Conservation (phyloP, 2,113 vertebrate genomes). For the Noctilio leporinus region DNA sequence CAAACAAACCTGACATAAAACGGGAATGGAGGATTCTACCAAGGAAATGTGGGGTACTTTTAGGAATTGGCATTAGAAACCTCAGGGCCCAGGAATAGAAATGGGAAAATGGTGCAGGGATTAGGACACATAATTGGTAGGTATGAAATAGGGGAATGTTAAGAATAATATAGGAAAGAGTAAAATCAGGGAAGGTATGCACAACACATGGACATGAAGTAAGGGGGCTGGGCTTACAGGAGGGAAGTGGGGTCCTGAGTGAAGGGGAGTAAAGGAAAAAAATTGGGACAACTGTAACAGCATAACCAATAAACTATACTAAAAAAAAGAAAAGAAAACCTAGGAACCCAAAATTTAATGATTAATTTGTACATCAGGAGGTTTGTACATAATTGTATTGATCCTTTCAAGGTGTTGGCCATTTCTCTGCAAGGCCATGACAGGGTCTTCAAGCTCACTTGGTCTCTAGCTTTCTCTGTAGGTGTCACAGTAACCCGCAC, state of each 20-base stretch:
- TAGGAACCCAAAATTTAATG: not conserved
- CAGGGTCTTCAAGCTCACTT: not conserved
- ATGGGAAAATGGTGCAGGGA: too few species aligned
- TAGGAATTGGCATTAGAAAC: not conserved
- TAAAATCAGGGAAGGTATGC: too few species aligned
- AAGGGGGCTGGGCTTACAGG: too few species aligned
- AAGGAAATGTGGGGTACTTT: not conserved
- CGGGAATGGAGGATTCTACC: not conserved
- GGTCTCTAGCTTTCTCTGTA: not conserved
- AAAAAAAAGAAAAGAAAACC: too few species aligned
- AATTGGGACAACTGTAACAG: too few species aligned
- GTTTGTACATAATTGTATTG: not conserved
- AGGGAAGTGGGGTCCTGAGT: too few species aligned
- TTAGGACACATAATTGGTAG: too few species aligned
- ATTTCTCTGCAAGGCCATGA: not conserved
- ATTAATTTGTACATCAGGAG: not conserved
- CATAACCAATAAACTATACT: too few species aligned
- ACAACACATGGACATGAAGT: too few species aligned
- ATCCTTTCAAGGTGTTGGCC: not conserved
- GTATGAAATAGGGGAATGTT: too few species aligned
- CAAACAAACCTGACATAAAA: not conserved
- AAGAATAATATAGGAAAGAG: too few species aligned
- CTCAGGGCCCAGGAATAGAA: not conserved
- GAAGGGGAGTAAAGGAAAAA: too few species aligned
- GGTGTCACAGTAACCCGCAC: not conserved